Percentiles rank a stretch among this genome's conserved stretches.
These are phyloP conservation scores for Hippoglossus hippoglossus DNA, from an alignment of 2,797 vertebrate species.

Conservation along the genomic window DNA sequence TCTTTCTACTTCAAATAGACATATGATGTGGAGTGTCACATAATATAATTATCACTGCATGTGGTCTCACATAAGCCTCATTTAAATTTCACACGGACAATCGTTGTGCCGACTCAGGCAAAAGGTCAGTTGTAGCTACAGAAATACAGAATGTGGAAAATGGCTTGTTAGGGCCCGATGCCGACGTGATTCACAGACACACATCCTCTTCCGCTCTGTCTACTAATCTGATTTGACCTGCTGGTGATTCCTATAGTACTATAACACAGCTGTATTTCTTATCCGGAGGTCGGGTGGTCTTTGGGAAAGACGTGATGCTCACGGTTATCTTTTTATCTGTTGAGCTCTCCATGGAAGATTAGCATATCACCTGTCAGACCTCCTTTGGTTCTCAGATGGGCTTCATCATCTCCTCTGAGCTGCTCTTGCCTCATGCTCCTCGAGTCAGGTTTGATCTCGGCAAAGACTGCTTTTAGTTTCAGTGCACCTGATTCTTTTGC, in stretches of 20 bases:
- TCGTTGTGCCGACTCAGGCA: not conserved
- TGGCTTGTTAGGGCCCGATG: not conserved
- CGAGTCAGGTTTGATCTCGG: not conserved
- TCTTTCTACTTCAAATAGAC: not conserved
- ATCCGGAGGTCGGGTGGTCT: not conserved
- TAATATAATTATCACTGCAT: slow-evolving; percentile 1
- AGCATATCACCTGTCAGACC: not conserved
- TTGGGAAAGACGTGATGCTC: not conserved
- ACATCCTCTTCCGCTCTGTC: not conserved
- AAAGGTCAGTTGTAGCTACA: too few species aligned
- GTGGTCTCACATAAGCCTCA: too few species aligned
- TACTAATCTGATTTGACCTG: not conserved
- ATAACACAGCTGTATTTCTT: not conserved
- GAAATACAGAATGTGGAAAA: slow-evolving; percentile 1
- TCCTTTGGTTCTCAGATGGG: not conserved
- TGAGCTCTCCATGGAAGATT: not conserved
- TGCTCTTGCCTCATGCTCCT: not conserved
- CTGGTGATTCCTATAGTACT: not conserved
- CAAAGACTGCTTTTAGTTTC: not conserved
- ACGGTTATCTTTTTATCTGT: not conserved
- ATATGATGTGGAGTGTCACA: not conserved
- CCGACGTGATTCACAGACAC: not conserved
- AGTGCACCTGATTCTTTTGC: not conserved
- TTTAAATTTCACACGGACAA: not conserved
- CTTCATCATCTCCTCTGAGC: not conserved